Conservation (phyloP, 1,140 invertebrate species). For the Lepidostoma basale region DNA sequence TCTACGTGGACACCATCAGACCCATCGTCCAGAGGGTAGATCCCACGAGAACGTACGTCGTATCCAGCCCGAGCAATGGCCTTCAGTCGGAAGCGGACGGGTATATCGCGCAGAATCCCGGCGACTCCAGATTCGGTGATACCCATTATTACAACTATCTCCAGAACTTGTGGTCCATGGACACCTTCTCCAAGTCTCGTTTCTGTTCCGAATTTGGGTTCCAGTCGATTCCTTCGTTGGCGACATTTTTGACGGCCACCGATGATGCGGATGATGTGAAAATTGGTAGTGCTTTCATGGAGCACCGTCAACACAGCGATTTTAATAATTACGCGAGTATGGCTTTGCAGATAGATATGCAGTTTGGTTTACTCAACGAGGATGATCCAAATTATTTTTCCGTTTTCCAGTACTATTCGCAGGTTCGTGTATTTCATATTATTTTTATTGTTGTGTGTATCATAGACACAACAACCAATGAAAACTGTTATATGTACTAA, state of each 20-base stretch:
- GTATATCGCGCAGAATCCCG: conserved; percentile 79
- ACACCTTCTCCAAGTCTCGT: conserved; percentile 77
- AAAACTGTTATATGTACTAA: too few relatives aligned
- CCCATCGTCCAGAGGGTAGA: conserved; percentile 70
- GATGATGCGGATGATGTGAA: conserved; percentile 64
- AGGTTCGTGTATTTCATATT: too few relatives aligned
- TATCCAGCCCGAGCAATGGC: conserved; percentile 95
- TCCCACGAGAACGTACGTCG: conserved; percentile 70
- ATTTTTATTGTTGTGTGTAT: too few relatives aligned
- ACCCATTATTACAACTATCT: conserved; percentile 93
- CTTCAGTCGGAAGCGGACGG: conserved; percentile 74
- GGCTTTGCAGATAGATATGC: conserved; percentile 61
- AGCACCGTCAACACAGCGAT: conserved; percentile 84
- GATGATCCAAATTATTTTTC: conserved; percentile 59
- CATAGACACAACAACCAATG: too few relatives aligned
- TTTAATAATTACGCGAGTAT: conserved; percentile 69
- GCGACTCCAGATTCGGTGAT: conserved; percentile 84
- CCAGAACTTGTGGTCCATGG: conserved; percentile 79
- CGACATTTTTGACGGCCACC: conserved; percentile 65
- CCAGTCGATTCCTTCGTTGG: conserved; percentile 81
- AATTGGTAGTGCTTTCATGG: conserved; percentile 66
- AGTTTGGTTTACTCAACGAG: conserved; percentile 64
- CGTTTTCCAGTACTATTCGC: conserved; percentile 75
- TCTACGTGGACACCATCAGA: conserved; percentile 84
- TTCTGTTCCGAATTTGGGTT: conserved; percentile 97